These are phyloP conservation scores for Clarias gariepinus DNA, from an alignment of 2,113 vertebrate genomes.

Conservation along the genomic window DNA sequence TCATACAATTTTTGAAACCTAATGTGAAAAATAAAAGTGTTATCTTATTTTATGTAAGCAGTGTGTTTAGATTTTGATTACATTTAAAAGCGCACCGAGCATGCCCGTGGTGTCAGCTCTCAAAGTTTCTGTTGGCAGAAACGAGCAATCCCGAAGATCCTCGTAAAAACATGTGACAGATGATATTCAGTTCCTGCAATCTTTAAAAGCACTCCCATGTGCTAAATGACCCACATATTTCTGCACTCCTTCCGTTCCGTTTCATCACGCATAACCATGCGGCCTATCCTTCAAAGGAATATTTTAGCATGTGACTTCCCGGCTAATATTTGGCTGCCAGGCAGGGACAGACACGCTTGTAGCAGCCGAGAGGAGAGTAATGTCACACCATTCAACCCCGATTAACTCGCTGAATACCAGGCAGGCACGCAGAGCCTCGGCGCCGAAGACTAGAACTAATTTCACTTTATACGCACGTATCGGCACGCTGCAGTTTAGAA, in stretches of 20 bases:
- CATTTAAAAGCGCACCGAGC: background rate
- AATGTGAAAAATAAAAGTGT: background rate
- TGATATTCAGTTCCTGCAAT: conserved; percentile 64
- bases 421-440: conserved; percentile 70
- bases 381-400: conserved; percentile 79
- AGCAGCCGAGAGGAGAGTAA: conserved; percentile 73
- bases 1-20: background rate
- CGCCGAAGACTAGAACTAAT: conserved; percentile 78
- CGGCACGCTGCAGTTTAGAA: conserved; percentile 78
- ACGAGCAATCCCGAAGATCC: conserved; percentile 41
- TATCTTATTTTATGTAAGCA: background rate
- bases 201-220: conserved; percentile 44
- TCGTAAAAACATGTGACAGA: conserved; percentile 64
- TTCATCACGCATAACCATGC: conserved; percentile 68
- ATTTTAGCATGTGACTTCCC: conserved; percentile 70
- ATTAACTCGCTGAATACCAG: conserved; percentile 74
- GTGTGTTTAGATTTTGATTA: background rate
- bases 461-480: conserved; percentile 80
- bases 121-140: conserved; percentile 5
- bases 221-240: conserved; percentile 63
- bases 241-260: conserved; percentile 54
- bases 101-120: conserved; percentile 7
- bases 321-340: conserved; percentile 74
- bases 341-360: conserved; percentile 77
- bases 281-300: conserved; percentile 79